Conservation (phyloP, 2,888 invertebrate genomes). For the Habrosyne pyritoides region DNA sequence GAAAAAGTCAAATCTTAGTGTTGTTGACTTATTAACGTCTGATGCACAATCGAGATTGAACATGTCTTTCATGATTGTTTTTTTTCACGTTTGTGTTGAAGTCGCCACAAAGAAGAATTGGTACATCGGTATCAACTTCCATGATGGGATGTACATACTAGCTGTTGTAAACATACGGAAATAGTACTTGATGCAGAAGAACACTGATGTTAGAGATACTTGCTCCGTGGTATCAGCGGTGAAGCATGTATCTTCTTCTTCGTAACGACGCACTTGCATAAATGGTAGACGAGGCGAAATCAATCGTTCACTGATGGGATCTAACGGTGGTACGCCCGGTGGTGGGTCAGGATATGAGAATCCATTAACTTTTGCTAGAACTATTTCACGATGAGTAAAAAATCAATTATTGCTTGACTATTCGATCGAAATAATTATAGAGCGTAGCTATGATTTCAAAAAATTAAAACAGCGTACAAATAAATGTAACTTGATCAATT, state of each 20-base stretch:
- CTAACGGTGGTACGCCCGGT: no score
- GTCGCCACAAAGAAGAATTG: constrained; percentile 29
- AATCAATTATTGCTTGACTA: no score
- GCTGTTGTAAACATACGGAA: constrained; percentile 27
- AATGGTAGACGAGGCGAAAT: no score
- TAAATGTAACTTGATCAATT: no score
- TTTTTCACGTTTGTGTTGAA: constrained; percentile 31
- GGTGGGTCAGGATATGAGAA: no score
- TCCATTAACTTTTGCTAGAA: no score
- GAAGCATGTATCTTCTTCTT: constrained; percentile 34
- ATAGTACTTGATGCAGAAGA: constrained; percentile 25
- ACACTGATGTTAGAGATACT: constrained; percentile 18
- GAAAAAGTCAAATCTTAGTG: constrained; percentile 33
- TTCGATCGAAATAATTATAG: no score
- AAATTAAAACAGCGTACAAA: no score
- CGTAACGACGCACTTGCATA: no score
- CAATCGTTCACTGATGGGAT: no score
- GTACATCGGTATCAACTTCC: constrained; percentile 23
- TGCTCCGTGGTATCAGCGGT: constrained; percentile 23
- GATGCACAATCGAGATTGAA: constrained; percentile 31
- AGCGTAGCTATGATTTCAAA: no score
- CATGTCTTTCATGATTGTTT: constrained; percentile 30
- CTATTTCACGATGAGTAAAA: no score
- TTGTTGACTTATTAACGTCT: constrained; percentile 26
- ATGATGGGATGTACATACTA: constrained; percentile 24